Evolutionary conservation across 2,797 vertebrate genomes (phyloP), one percentile per base, ranked within the genome.

Genomic region (Enteromius afrohamiltoni): DNA sequence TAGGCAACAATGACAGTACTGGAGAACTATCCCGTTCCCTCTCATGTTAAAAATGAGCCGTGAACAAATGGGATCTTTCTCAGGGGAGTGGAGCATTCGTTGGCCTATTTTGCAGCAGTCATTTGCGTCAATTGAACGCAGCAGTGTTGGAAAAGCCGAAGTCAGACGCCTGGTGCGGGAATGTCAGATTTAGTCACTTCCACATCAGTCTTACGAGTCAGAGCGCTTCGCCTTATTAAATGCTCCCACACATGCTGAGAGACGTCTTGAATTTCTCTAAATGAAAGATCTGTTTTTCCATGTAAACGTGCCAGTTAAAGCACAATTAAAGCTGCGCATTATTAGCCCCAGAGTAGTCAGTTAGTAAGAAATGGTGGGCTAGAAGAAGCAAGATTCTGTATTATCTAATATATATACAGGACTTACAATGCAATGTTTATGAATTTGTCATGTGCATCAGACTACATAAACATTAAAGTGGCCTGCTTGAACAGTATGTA

Each of bases 101-200:
- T 82, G 70, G 42, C 58, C 58, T 82, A 29, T 65, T 82, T 75
- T 75, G n/a, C 17, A 34, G 53, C 26, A 75, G 45, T 53, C 29
- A 53, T 23, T 74, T 82, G 58, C 58, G 29, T 82, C 80, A 82
- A 47, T 23, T 49, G 55, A 37, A 29, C 13, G 17, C 58, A 51
- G 45, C 45, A 49, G 42, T 74, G 6, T 64, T 73, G 79, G n/a
- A 64, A 73, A 82, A 82, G 45, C 45, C 70, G 45, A 80, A 80
- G 37, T 71, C 23, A 82, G 69, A 65, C 45, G 70, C 16, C 31
- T 82, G 55, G 45, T 75, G 58, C 14, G 31, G 80, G 80, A 82
- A 82, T 82, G 80, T 64, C 58, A 65, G 80, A 75, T 45, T 65
- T 82, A 82, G 58, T 75, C 14, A 75, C 65, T 82, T 82, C 60